Percentiles rank a stretch among this genome's conserved stretches.
Evolutionary conservation across 2,113 vertebrate genomes (phyloP).

Genomic region (Dromiciops gliroides): DNA sequence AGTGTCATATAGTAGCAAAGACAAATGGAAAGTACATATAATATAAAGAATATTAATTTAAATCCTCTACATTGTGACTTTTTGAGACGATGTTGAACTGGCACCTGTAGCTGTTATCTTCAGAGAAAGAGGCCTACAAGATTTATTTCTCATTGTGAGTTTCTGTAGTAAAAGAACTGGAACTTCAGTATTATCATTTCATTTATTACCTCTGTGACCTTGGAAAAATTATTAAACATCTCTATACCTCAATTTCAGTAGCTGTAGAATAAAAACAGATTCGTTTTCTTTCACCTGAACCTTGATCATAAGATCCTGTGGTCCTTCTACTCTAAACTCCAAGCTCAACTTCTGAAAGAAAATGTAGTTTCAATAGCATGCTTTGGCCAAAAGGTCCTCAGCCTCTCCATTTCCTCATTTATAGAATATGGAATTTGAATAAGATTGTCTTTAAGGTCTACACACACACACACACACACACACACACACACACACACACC

Average conservation of each 20-base stretch:
- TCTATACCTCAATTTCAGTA: not conserved
- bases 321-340: not conserved
- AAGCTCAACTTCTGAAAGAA: constrained; percentile 36
- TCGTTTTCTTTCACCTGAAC: not conserved
- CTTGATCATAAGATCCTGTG: not conserved
- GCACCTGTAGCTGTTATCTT: not conserved
- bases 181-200: not conserved
- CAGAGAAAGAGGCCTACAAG: not conserved
- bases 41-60: not conserved
- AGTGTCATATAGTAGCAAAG: not conserved
- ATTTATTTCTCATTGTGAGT: not conserved
- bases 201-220: not conserved
- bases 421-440: not conserved
- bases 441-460: constrained; percentile 20
- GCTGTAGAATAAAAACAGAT: not conserved
- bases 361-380: constrained; percentile 8
- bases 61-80: not conserved
- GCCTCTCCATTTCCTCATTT: not conserved
- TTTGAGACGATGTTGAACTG: not conserved
- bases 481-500: not conserved
- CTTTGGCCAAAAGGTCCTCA: constrained; percentile 4
- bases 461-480: not conserved
- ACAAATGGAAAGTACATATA: not conserved
- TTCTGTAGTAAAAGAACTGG: not conserved
- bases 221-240: not conserved